Percentiles rank a stretch among this genome's conserved stretches.
Conservation (phyloP, 92 coral and sea anemone genomes). For the Zoanthus sociatus region DNA sequence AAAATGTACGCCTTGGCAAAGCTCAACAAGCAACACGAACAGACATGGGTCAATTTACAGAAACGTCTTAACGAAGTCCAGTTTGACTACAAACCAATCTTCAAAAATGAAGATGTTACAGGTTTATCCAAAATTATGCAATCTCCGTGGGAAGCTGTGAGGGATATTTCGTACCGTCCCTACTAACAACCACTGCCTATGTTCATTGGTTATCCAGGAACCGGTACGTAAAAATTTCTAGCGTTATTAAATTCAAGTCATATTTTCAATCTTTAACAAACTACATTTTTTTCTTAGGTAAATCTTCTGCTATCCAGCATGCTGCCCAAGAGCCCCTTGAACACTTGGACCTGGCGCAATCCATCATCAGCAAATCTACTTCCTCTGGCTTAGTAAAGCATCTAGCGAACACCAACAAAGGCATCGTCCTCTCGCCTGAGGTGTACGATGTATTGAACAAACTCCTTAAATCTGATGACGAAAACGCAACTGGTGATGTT, state of each 20-base stretch:
- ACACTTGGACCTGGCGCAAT: constrained; percentile 7
- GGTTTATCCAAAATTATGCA: neutral
- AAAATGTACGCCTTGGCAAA: too few species aligned
- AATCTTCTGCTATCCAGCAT: neutral
- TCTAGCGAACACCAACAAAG: constrained; percentile 19
- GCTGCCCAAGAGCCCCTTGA: constrained; percentile 8
- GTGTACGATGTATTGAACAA: constrained; percentile 31
- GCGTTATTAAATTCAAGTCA: too few species aligned
- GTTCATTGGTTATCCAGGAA: neutral
- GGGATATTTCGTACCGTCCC: neutral
- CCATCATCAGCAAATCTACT: constrained; percentile 19
- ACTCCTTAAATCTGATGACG: constrained; percentile 22
- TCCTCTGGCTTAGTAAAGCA: constrained; percentile 20
- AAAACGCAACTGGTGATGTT: constrained; percentile 21
- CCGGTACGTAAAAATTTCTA: neutral
- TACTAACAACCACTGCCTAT: neutral
- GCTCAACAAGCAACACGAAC: constrained; percentile 31
- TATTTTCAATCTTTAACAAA: too few species aligned
- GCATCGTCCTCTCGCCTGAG: constrained; percentile 25
- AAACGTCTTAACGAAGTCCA: neutral
- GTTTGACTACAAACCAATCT: neutral
- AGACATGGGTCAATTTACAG: constrained; percentile 27
- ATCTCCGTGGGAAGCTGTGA: constrained; percentile 1
- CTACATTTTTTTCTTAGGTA: neutral
- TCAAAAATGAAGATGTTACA: neutral